These are phyloP conservation scores for Acrocephalus scirpaceus DNA, from an alignment of 2,797 vertebrate species.

Conservation along the genomic window DNA sequence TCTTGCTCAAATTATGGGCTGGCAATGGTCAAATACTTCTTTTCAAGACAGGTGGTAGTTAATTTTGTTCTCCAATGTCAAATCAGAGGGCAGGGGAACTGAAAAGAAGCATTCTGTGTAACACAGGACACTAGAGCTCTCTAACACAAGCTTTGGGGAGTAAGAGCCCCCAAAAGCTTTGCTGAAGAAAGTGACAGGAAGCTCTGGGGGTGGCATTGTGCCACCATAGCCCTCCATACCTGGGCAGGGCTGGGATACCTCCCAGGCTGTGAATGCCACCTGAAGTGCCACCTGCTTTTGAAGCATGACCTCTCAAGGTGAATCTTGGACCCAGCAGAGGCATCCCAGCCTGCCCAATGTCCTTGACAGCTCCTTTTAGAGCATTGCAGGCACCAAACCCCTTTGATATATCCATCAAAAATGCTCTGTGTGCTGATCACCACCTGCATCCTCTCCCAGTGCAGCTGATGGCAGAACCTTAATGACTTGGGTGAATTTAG, in stretches of 20 bases:
- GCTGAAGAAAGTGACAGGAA: background rate
- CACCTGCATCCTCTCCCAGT: background rate
- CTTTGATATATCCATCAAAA: background rate
- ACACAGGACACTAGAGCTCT: background rate
- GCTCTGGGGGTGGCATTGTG: background rate
- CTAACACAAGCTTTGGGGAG: background rate
- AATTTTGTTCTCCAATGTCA: background rate
- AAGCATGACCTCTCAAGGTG: background rate
- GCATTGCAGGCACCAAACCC: background rate
- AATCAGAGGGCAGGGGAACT: background rate
- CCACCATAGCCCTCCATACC: background rate
- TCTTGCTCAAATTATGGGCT: background rate
- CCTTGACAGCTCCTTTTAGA: background rate
- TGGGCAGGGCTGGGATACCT: background rate
- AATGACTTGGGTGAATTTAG: background rate
- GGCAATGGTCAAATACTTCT: background rate
- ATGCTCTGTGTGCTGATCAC: background rate
- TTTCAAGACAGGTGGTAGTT: constrained; percentile 18
- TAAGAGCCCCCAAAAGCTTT: background rate
- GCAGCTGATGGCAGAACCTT: background rate
- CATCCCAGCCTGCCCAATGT: background rate
- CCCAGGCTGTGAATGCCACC: background rate
- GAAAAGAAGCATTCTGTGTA: background rate
- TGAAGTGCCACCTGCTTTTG: background rate
- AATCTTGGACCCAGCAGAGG: background rate